These are phyloP conservation scores for Drosophila jambulina DNA, from an alignment of 1,140 invertebrate species.

Conservation along the genomic window DNA sequence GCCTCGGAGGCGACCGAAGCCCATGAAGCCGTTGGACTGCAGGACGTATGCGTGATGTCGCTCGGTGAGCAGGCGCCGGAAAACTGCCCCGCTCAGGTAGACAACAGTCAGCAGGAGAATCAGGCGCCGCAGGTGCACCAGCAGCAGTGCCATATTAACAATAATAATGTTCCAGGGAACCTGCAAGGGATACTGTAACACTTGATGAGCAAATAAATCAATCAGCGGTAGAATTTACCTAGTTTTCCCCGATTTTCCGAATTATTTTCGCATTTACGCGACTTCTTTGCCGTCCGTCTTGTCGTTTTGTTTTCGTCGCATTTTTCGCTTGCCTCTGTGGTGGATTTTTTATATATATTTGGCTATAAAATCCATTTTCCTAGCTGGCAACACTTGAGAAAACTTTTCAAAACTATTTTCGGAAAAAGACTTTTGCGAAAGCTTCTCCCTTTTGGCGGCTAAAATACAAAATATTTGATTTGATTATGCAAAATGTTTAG, in stretches of 20 bases:
- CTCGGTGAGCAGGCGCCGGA: conserved; percentile 68
- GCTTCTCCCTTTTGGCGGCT: conserved; percentile 51
- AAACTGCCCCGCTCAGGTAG: conserved; percentile 68
- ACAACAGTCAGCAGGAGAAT: conserved; percentile 79
- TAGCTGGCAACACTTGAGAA: conserved; percentile 59
- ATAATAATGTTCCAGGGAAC: neutral
- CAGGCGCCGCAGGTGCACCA: conserved; percentile 78
- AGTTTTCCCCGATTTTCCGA: conserved; percentile 8
- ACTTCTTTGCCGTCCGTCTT: conserved; percentile 42
- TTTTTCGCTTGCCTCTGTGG: conserved; percentile 52
- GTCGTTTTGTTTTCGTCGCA: conserved; percentile 73
- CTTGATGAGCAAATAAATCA: conserved; percentile 8
- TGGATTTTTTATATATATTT: conserved; percentile 23
- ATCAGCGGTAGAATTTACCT: conserved; percentile 34
- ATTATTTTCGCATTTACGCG: conserved; percentile 46
- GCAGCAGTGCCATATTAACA: conserved; percentile 64
- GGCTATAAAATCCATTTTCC: neutral
- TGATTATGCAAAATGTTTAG: conserved; percentile 16
- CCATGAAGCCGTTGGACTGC: conserved; percentile 52
- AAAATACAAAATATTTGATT: conserved; percentile 25
- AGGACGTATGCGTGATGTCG: conserved; percentile 63
- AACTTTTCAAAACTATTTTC: conserved; percentile 48
- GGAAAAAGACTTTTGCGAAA: conserved; percentile 26
- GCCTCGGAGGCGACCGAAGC: conserved; percentile 13
- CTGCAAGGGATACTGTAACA: conserved; percentile 2